Evolutionary conservation across 2,888 invertebrate genomes (phyloP), one percentile per base, ranked within the genome.

Genomic region (Rotaria socialis): DNA sequence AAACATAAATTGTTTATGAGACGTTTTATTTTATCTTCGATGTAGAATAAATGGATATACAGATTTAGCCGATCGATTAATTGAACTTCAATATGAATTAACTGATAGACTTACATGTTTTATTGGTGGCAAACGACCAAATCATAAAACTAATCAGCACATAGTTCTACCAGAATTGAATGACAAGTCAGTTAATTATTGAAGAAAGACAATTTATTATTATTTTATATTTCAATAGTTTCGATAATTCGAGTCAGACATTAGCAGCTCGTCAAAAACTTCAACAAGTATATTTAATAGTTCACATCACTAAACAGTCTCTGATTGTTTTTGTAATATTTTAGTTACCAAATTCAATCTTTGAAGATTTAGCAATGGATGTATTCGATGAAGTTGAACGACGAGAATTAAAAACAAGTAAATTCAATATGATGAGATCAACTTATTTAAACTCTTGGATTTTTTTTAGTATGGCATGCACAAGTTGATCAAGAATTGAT

Each of bases 341-440:
- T 50, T 92, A 95, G 94, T 92, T 96, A 86, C 94, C 96, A 24
- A 96, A 97, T 92, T 94, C 94, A 90, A 93, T 96, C 89, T 95
- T 98, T 92, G 97, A 97, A 92, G 97, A 97, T 91, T 92, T 99
- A 50, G 95, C 95, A 0, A 96, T 96, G 94, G 99, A 99, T 92
- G 94, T 98, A 43, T 99, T 96, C 90, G 99, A 99, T 90, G 99
- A 99, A 93, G 95, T 98, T 14, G 98, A 98, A 91, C 93, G 99
- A 80, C 93, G 98, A 88, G 97, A 97, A 92, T 95, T 95, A 86
- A 97, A 97, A 94, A 94, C 95, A 52, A 89, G 90, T 90, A 87
- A 88, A 2, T 35, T 35, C 35, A 75, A 6, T 35, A 8, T 67
- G n/a, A 16, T 27, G 35, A 7, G 52, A 52, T 16, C 19, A 67